Evolutionary conservation across 2,113 vertebrate species (phyloP).

Genomic region (Passer montanus): DNA sequence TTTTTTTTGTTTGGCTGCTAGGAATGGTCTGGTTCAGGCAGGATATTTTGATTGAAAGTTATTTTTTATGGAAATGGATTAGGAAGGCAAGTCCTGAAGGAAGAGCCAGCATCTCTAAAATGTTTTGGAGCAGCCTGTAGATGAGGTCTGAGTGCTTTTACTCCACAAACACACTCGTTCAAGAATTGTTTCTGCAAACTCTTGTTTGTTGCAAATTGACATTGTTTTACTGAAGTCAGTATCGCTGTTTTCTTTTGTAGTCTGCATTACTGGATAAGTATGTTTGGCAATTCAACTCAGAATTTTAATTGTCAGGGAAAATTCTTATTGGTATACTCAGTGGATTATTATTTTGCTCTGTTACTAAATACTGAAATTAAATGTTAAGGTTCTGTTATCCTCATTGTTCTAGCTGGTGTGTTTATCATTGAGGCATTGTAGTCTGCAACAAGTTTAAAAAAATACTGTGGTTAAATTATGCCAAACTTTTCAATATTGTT

Average conservation of each 20-base stretch:
- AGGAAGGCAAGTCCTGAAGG: background rate
- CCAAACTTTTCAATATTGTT: background rate
- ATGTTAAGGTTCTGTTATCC: background rate
- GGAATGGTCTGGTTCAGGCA: background rate
- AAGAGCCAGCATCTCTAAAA: background rate
- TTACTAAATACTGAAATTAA: background rate
- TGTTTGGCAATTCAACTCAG: background rate
- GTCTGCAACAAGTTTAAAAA: background rate
- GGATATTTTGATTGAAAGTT: background rate
- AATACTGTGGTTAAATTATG: background rate
- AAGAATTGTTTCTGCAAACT: background rate
- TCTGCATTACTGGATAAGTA: background rate
- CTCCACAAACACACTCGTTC: fast-evolving
- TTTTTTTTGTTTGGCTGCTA: background rate
- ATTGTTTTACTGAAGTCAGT: background rate
- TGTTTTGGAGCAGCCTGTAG: background rate
- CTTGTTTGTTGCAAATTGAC: background rate
- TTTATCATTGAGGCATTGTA: background rate
- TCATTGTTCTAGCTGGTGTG: background rate
- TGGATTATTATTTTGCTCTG: background rate
- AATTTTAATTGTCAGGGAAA: background rate
- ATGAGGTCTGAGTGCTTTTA: background rate
- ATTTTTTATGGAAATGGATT: background rate
- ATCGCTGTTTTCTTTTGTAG: background rate
- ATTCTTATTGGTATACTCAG: background rate